A percentile compares a stretch with the other conserved stretches of the same genome.
These are phyloP conservation scores for Phlogophora meticulosa DNA, from an alignment of 2,888 invertebrate genomes.

Conservation along the genomic window DNA sequence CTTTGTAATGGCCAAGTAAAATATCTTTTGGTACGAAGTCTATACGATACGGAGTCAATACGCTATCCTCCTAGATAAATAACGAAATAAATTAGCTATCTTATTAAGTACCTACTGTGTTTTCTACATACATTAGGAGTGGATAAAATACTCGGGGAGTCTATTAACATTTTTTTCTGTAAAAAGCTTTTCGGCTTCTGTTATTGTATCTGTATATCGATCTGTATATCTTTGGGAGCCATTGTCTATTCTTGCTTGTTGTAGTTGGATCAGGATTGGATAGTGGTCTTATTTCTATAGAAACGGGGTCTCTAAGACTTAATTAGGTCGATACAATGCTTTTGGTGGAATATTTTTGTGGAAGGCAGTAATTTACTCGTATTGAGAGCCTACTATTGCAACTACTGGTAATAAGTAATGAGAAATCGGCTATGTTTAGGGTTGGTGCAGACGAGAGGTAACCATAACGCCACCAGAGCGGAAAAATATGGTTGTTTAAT, in stretches of 20 bases:
- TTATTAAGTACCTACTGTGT: constrained; percentile 9
- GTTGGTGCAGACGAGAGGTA: background rate
- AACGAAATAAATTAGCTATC: constrained; percentile 40
- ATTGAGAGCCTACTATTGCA: background rate
- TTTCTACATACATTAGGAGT: constrained; percentile 25
- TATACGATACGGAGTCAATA: constrained; percentile 41
- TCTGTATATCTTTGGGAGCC: constrained; percentile 20
- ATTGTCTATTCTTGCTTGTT: constrained; percentile 23
- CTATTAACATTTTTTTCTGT: constrained; percentile 17
- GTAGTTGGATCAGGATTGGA: constrained; percentile 11
- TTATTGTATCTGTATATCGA: constrained; percentile 28
- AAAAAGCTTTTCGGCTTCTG: constrained; percentile 28
- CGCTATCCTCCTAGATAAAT: constrained; percentile 32
- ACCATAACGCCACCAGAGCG: background rate
- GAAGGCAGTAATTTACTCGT: background rate
- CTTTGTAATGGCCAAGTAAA: constrained; percentile 42
- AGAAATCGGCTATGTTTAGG: background rate
- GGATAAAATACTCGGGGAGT: constrained; percentile 17
- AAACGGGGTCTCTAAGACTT: constrained; percentile 5
- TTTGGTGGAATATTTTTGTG: background rate
- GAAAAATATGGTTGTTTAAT: too few relatives aligned
- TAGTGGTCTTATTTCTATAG: constrained; percentile 29
- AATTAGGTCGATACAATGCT: constrained; percentile 24
- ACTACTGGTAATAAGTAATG: background rate
- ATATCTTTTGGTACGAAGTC: constrained; percentile 35